Conservation (phyloP, 2,888 invertebrate genomes). For the Eumerus sabulonum region DNA sequence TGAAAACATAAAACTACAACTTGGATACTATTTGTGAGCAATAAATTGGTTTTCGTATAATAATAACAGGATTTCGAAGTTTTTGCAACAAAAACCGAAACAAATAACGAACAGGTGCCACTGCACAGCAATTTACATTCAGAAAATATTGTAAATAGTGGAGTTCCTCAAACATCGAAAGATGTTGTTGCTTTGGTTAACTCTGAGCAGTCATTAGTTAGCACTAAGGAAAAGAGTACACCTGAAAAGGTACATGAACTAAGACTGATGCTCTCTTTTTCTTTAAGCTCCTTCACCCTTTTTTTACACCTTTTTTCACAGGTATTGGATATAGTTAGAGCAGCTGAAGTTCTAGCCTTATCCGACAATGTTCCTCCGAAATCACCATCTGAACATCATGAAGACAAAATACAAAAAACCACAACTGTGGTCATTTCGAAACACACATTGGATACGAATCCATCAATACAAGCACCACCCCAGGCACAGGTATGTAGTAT, state of each 20-base stretch:
- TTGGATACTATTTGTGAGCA: constrained; percentile 35
- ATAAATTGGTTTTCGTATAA: constrained; percentile 35
- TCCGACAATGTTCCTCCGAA: constrained; percentile 82
- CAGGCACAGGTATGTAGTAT: constrained; percentile 79
- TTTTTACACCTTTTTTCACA: too few relatives aligned
- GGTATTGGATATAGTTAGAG: constrained; percentile 94
- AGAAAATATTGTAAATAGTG: constrained; percentile 63
- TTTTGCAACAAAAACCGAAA: constrained; percentile 75
- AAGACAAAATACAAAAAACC: constrained; percentile 86
- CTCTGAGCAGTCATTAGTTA: constrained; percentile 79
- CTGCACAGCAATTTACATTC: constrained; percentile 71
- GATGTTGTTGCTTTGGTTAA: constrained; percentile 74
- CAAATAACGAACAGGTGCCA: constrained; percentile 73
- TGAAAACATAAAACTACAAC: constrained; percentile 50
- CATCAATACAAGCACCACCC: constrained; percentile 73
- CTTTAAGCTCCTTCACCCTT: too few relatives aligned
- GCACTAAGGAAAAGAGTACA: constrained; percentile 87
- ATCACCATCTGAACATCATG: constrained; percentile 85
- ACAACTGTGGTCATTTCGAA: constrained; percentile 97
- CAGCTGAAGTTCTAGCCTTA: constrained; percentile 89
- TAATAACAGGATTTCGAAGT: constrained; percentile 77
- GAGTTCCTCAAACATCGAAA: constrained; percentile 72
- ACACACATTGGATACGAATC: constrained; percentile 87
- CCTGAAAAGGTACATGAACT: constrained; percentile 84
- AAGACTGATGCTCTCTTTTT: constrained; percentile 17